phyloP scores from a whole-genome alignment of 53 echinoderm and acorn worm genomes.

The Arbacia lixula region DNA sequence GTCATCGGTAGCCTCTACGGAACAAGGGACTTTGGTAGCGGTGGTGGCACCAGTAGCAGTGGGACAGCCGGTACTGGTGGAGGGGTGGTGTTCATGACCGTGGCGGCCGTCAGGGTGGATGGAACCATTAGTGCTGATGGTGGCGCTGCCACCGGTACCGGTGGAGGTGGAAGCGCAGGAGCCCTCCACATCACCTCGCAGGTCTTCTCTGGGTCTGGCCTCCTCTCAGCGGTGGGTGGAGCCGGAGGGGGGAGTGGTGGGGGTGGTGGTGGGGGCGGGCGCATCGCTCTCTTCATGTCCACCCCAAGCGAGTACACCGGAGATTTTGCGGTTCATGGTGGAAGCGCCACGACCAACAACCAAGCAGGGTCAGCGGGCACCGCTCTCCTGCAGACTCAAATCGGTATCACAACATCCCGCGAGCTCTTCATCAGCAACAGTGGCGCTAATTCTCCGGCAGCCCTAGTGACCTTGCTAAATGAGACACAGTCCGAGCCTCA shows the following conservation, averaged over 20 bases:
- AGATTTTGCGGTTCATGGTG: slow-evolving; percentile 67
- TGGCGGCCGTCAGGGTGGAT: slow-evolving; percentile 68
- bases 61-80: slow-evolving; percentile 80
- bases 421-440: slow-evolving; percentile 78
- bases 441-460: slow-evolving; percentile 16
- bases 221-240: slow-evolving; percentile 65
- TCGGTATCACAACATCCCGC: slow-evolving; percentile 55
- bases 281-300: slow-evolving; percentile 60
- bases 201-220: slow-evolving; percentile 70
- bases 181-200: slow-evolving; percentile 64
- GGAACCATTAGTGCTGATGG: slow-evolving; percentile 79
- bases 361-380: slow-evolving; percentile 84
- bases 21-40: slow-evolving; percentile 81
- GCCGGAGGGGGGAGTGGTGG: slow-evolving; percentile 66
- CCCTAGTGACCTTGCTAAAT: slow-evolving; percentile 66
- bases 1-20: slow-evolving; percentile 80
- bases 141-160: slow-evolving; percentile 10
- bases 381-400: slow-evolving; percentile 49
- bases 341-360: slow-evolving; percentile 46
- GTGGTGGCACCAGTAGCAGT: slow-evolving; percentile 70
- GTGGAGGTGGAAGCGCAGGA: slow-evolving; percentile 92
- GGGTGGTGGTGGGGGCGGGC: slow-evolving; percentile 92
- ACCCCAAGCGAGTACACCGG: slow-evolving; percentile 70
- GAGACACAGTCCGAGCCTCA: slow-evolving; percentile 69
- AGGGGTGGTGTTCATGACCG: slow-evolving; percentile 64